Conservation (phyloP, 2,888 invertebrate species). For the Halictus ligatus region DNA sequence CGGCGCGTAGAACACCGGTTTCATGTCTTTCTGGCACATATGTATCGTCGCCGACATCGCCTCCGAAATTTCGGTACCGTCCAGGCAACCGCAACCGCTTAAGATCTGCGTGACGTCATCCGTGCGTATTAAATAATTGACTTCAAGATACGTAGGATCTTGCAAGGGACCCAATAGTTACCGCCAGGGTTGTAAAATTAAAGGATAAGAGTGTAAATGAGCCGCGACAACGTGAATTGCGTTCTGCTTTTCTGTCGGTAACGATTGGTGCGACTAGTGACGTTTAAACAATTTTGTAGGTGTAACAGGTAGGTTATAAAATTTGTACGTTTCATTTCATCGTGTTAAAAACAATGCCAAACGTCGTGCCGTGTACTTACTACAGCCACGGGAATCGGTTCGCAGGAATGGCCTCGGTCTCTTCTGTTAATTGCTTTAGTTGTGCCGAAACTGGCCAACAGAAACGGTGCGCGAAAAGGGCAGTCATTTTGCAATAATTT, state of each 20-base stretch:
- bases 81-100: conserved; percentile 86
- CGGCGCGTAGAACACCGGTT: conserved; percentile 76
- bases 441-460: conserved; percentile 34
- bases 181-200: not conserved
- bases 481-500: conserved; percentile 30
- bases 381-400: conserved; percentile 50
- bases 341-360: not conserved
- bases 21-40: conserved; percentile 64
- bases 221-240: too few species aligned
- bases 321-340: too few species aligned
- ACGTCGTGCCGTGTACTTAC: conserved; percentile 47
- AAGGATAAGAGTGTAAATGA: not conserved
- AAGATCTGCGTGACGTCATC: conserved; percentile 80
- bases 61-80: conserved; percentile 86
- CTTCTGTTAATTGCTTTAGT: conserved; percentile 26
- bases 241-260: not conserved
- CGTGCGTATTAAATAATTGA: not conserved
- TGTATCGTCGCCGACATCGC: conserved; percentile 83
- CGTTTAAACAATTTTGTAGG: not conserved
- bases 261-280: not conserved
- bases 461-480: not conserved
- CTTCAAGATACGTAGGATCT: not conserved
- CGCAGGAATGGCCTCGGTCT: conserved; percentile 11
- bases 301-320: not conserved
- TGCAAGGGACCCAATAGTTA: too few species aligned